Conservation (phyloP, 2,797 vertebrate genomes). For the Calcarius lapponicus region DNA sequence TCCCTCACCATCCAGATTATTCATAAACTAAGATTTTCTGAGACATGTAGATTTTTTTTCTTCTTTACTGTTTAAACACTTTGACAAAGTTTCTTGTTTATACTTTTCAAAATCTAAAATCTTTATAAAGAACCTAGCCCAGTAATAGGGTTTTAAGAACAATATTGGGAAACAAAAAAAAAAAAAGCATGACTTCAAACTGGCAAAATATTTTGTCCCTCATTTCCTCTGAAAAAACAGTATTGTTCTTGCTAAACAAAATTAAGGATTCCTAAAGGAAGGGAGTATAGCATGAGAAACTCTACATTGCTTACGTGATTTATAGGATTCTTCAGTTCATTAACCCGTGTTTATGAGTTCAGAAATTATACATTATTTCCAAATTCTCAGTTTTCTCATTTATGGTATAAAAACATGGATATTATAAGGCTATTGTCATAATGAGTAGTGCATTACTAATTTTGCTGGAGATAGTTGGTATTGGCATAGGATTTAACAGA, state of each 20-base stretch:
- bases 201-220: neutral
- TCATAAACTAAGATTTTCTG: neutral
- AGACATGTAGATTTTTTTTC: neutral
- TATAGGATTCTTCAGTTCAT: neutral
- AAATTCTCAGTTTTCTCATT: neutral
- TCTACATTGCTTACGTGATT: neutral
- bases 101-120: neutral
- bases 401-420: neutral
- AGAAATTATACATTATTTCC: neutral
- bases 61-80: neutral
- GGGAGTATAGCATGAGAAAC: neutral
- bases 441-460: neutral
- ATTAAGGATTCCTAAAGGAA: neutral
- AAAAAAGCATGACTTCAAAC: neutral
- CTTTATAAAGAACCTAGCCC: neutral
- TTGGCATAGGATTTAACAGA: neutral
- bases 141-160: neutral
- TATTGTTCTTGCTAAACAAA: neutral
- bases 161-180: neutral
- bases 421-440: neutral
- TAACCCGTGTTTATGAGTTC: neutral
- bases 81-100: neutral
- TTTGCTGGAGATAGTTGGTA: neutral
- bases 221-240: neutral
- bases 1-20: neutral